A percentile compares a stretch with the other conserved stretches of the same genome.
phyloP scores from a whole-genome alignment of 2,797 vertebrate genomes.

The Toxotes lorentzi region DNA sequence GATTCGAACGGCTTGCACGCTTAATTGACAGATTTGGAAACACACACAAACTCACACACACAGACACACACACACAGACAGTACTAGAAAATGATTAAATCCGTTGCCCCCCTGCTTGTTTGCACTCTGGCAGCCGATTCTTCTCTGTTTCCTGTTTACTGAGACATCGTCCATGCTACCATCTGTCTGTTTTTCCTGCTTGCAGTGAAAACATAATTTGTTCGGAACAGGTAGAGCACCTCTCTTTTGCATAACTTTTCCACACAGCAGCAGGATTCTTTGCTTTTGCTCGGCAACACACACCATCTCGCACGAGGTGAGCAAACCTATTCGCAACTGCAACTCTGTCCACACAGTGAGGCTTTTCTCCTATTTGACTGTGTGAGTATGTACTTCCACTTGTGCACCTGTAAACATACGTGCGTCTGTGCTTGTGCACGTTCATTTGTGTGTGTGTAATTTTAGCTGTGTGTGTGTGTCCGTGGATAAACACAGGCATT shows the following conservation, averaged over 20 bases:
- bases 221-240: constrained; percentile 31
- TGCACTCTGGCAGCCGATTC: constrained; percentile 50
- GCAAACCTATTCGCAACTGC: background rate
- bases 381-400: background rate
- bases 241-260: constrained; percentile 20
- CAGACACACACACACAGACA: background rate
- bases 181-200: constrained; percentile 52
- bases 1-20: constrained; percentile 27
- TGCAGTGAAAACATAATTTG: constrained; percentile 44
- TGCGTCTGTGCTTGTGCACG: background rate
- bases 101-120: constrained; percentile 66
- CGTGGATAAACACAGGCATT: background rate
- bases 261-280: constrained; percentile 23
- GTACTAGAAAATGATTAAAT: constrained; percentile 53
- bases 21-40: constrained; percentile 65
- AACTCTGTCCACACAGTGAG: background rate
- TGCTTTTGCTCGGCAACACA: background rate
- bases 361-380: background rate
- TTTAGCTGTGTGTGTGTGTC: constrained; percentile 2
- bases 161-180: constrained; percentile 45
- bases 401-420: background rate
- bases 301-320: too few relatives aligned
- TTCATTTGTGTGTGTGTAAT: background rate
- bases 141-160: constrained; percentile 55
- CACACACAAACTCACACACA: constrained; percentile 6